Evolutionary conservation across 2,888 invertebrate genomes (phyloP).

Genomic region (Lucinisca nassula): DNA sequence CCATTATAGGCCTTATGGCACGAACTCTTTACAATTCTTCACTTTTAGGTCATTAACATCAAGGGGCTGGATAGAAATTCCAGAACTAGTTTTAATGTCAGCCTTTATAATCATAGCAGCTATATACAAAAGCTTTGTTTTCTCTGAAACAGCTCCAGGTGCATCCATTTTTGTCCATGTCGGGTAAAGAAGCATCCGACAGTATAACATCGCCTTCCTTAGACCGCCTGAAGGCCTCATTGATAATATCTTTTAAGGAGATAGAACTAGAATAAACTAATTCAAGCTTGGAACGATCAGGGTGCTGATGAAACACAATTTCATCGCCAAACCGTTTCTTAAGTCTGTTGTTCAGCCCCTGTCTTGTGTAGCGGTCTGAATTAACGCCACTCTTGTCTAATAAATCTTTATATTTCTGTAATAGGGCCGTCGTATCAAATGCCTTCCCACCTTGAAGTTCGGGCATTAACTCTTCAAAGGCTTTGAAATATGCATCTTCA

Average conservation of each 20-base stretch:
- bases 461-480: background rate
- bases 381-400: background rate
- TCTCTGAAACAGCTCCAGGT: background rate
- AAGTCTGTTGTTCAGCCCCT: background rate
- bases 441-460: background rate
- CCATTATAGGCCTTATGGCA: background rate
- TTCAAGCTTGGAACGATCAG: background rate
- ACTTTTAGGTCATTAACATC: background rate
- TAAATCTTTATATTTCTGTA: background rate
- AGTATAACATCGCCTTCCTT: background rate
- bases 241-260: background rate
- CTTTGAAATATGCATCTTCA: background rate
- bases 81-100: background rate
- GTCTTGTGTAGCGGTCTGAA: background rate
- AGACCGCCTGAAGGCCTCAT: background rate
- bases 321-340: background rate
- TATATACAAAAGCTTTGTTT: background rate
- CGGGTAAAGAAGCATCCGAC: background rate
- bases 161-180: background rate
- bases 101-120: background rate
- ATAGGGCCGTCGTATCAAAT: background rate
- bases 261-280: conserved; percentile 8
- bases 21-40: background rate
- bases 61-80: background rate
- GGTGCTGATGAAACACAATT: background rate